Conservation (phyloP, 2,113 vertebrate species). For the Felis catus region F.catus_Fca126_mat1.0 CM031428.1:25808001-25808500, state of each 20-base stretch:
- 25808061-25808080: not conserved
- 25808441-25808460: not conserved
- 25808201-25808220: not conserved
- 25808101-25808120: conserved; percentile 5
- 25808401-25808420: not conserved
- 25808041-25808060: not conserved
- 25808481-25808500: not conserved
- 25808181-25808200: not conserved
- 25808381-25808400: not conserved
- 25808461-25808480: not conserved
- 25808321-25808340: not conserved
- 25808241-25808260: not conserved
- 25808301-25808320: not conserved
- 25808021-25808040: not conserved
- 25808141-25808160: conserved; percentile 4
- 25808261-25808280: not conserved
- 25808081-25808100: conserved; percentile 28
- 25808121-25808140: conserved; percentile 63
- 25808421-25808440: not conserved
- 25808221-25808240: not conserved
- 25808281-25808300: not conserved
- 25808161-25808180: not conserved
- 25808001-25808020: not conserved
- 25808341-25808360: not conserved
- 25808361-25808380: not conserved